phyloP scores from a whole-genome alignment of 2,797 vertebrate species.

The Ctenochaetus hawaiiensis region DNA sequence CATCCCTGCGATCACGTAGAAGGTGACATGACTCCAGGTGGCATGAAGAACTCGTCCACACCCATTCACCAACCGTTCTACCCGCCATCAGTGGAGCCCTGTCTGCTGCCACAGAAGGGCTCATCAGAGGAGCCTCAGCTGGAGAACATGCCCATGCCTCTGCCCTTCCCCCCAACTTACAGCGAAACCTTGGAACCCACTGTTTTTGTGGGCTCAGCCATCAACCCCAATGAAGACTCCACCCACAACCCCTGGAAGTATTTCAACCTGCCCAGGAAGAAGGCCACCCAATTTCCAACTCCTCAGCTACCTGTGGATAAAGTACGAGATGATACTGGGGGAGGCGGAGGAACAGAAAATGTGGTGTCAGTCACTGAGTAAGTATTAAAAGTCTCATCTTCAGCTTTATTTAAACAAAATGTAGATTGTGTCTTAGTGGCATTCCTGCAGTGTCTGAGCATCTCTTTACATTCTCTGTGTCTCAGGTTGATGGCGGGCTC shows the following conservation, averaged over 20 bases:
- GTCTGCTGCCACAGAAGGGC: constrained; percentile 91
- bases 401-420: not conserved
- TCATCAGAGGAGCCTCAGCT: constrained; percentile 89
- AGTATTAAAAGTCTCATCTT: constrained; percentile 61
- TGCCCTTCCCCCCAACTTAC: constrained; percentile 87
- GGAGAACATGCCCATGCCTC: constrained; percentile 87
- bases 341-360: constrained; percentile 80
- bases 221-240: constrained; percentile 91
- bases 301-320: constrained; percentile 94
- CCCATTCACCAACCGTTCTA: constrained; percentile 96
- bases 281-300: constrained; percentile 88
- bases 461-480: not conserved
- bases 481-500: constrained; percentile 93
- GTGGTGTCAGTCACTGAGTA: constrained; percentile 95
- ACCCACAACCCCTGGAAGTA: constrained; percentile 95
- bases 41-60: constrained; percentile 93
- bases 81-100: constrained; percentile 93
- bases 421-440: not conserved
- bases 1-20: constrained; percentile 93
- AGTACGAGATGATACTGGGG: constrained; percentile 89
- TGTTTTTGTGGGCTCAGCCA: constrained; percentile 91
- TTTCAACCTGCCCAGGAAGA: constrained; percentile 95
- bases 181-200: constrained; percentile 92
- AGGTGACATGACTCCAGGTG: constrained; percentile 83
- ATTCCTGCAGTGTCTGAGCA: not conserved